These are phyloP conservation scores for Tubiluchus corallicola DNA, from an alignment of 2,888 invertebrate genomes.

Conservation along the genomic window DNA sequence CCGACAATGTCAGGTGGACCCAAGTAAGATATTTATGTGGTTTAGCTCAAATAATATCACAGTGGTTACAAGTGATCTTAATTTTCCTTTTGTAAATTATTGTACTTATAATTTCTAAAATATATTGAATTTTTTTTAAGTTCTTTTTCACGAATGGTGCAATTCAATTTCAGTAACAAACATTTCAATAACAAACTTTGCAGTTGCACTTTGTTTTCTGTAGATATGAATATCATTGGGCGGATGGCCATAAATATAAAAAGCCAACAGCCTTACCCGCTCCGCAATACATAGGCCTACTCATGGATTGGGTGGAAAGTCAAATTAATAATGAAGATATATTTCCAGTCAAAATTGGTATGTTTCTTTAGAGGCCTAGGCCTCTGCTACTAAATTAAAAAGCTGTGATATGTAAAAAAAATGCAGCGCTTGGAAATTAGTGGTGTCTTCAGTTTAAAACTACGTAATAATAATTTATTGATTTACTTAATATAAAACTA, in stretches of 20 bases:
- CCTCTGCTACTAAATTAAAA: too few species aligned
- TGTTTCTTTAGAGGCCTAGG: too few species aligned
- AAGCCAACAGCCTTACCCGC: constrained; percentile 53
- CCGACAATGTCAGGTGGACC: constrained; percentile 79
- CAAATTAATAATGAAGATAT: constrained; percentile 72
- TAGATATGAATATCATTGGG: constrained; percentile 72
- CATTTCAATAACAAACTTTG: neutral
- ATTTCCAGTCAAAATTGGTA: constrained; percentile 60
- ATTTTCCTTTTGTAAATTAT: too few species aligned
- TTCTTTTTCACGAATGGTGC: neutral
- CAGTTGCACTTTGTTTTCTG: constrained; percentile 9
- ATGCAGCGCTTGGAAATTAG: too few species aligned
- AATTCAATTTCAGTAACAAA: neutral
- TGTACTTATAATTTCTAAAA: constrained; percentile 5
- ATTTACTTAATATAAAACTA: too few species aligned
- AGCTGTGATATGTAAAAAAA: too few species aligned
- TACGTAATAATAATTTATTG: too few species aligned
- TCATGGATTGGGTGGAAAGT: constrained; percentile 79
- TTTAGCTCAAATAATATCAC: too few species aligned
- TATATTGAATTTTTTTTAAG: neutral
- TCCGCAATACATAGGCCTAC: constrained; percentile 54
- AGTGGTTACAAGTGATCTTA: too few species aligned
- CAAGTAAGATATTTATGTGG: too few species aligned
- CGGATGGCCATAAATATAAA: constrained; percentile 54
- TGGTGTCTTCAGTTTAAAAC: too few species aligned